Conservation (phyloP, 2,888 invertebrate genomes). For the Tachina lurida region DNA sequence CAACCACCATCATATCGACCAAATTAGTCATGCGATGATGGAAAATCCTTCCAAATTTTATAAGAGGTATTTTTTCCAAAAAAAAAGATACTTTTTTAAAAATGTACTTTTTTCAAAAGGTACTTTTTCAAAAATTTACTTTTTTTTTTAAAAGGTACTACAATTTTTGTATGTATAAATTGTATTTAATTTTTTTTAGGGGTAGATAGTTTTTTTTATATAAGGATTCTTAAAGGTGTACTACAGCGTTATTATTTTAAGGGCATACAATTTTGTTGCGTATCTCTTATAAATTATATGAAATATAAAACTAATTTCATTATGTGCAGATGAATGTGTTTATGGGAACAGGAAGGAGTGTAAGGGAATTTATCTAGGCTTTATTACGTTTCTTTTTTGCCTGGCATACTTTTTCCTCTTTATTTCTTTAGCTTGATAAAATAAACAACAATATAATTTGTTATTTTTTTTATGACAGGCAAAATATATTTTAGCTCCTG, state of each 20-base stretch:
- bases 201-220: too few relatives aligned
- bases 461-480: conserved; percentile 64
- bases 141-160: too few relatives aligned
- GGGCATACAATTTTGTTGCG: not conserved
- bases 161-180: too few relatives aligned
- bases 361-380: conserved; percentile 13
- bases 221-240: too few relatives aligned
- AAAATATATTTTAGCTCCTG: conserved; percentile 6
- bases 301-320: conserved; percentile 54
- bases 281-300: conserved; percentile 4
- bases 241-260: not conserved
- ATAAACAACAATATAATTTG: conserved; percentile 65
- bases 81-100: too few relatives aligned
- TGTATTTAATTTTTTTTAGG: too few relatives aligned
- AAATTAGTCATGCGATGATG: too few relatives aligned
- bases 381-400: conserved; percentile 24
- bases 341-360: not conserved
- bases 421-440: conserved; percentile 52
- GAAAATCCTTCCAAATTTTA: too few relatives aligned
- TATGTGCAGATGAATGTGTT: conserved; percentile 10
- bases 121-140: too few relatives aligned
- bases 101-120: too few relatives aligned
- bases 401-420: not conserved
- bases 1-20: too few relatives aligned
- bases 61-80: too few relatives aligned